Evolutionary conservation across 2,888 invertebrate species (phyloP), one percentile per base, ranked within the genome.

Genomic region (Thalpophila matura): DNA sequence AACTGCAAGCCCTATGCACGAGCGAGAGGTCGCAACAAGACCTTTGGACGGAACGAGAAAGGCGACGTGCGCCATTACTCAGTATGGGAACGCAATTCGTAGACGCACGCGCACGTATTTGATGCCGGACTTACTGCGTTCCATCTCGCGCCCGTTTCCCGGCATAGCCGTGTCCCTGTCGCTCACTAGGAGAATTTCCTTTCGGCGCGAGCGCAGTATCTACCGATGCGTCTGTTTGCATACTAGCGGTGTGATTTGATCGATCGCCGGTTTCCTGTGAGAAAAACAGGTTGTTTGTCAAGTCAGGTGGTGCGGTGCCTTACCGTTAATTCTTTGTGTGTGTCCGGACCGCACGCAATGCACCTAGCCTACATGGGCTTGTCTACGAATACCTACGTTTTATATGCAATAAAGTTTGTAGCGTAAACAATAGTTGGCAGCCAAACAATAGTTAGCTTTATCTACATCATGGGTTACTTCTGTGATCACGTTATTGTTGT

Each of bases 11-110:
- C 78, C 74, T 81, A 55, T 33, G 64, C 42, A 64, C 45, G 90
- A 93, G 90, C 82, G 90, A 91, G 91, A 92, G 84, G 86, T 81
- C 82, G 81, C 77, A 79, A 76, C 65, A 79, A 87, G 82, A 86
- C 87, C 89, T 88, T 85, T 87, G 84, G 91, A 80, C 75, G 83
- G 86, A 93, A 87, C 83, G 92, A 91, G 93, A 91, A 83, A 85
- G 88, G 85, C 80, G 82, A 89, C 63, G 88, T 88, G 88, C 89
- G 90, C 92, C 92, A 91, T 91, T 92, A 92, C 91, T 90, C 89
- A 88, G 89, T 91, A 93, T 90, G 92, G 92, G 89, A 92, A 92
- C 92, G 91, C 91, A 92, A 93, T 92, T 93, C 91, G 91, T 92
- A 91, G 90, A 91, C 89, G 90, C 91, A 91, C 89, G 91, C 91